phyloP scores from a whole-genome alignment of 2,888 invertebrate genomes.

The Aphidius colemani region DNA sequence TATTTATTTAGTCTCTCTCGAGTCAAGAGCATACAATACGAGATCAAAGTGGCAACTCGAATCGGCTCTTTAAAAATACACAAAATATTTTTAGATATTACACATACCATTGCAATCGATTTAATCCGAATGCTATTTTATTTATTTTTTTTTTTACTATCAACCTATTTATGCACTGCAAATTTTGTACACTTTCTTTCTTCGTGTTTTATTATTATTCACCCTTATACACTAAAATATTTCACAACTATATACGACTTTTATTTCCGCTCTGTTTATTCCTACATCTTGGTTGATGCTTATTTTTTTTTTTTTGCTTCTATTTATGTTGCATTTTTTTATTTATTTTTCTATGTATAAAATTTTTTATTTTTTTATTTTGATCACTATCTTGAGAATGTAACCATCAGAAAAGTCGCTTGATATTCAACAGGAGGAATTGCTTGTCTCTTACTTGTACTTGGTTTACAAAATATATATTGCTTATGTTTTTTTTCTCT shows the following conservation, averaged over 20 bases:
- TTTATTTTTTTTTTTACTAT: too few species aligned
- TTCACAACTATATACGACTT: background rate
- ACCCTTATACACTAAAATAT: too few species aligned
- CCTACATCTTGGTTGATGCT: background rate
- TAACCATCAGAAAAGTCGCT: background rate
- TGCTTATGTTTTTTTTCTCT: slow-evolving; percentile 3
- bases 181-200: too few species aligned
- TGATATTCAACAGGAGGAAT: slow-evolving; percentile 19
- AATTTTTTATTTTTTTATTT: background rate
- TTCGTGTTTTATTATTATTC: too few species aligned
- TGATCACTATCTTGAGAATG: background rate
- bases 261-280: slow-evolving; percentile 15
- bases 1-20: too few species aligned
- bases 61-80: too few species aligned
- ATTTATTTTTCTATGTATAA: background rate
- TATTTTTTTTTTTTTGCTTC: background rate
- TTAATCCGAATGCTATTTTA: too few species aligned
- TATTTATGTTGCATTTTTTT: background rate
- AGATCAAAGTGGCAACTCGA: too few species aligned
- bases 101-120: too few species aligned
- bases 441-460: background rate
- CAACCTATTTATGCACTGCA: too few species aligned
- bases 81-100: too few species aligned
- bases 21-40: too few species aligned
- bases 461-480: background rate